Conservation (phyloP, 2,797 vertebrate species). For the Hydrophis major region DNA sequence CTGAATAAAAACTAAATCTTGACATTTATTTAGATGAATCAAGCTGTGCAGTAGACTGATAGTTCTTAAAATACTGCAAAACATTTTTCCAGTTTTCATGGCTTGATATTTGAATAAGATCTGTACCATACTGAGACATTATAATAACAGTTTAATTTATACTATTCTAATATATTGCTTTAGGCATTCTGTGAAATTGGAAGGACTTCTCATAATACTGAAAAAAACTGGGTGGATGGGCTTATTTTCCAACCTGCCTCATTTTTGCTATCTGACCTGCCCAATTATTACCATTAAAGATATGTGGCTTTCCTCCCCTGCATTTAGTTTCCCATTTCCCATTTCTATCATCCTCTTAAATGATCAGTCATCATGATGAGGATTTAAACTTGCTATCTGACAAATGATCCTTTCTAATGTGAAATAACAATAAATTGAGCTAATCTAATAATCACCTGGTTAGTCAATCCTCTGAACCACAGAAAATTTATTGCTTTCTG, state of each 20-base stretch:
- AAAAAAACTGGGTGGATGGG: background rate
- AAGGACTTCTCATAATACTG: background rate
- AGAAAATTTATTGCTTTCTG: background rate
- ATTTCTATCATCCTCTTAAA: background rate
- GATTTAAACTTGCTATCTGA: background rate
- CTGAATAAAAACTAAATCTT: background rate
- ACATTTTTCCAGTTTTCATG: background rate
- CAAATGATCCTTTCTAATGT: background rate
- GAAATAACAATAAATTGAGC: background rate
- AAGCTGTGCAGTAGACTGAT: background rate
- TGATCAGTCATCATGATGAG: background rate
- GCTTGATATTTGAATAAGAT: background rate
- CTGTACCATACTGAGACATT: background rate
- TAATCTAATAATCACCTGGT: background rate
- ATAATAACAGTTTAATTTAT: background rate
- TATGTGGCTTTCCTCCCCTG: background rate
- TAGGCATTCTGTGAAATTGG: background rate
- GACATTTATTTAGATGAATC: background rate
- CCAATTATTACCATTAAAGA: background rate
- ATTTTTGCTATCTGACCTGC: background rate
- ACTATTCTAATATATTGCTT: background rate
- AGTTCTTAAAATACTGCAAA: background rate
- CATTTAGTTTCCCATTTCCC: background rate
- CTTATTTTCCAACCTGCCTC: background rate
- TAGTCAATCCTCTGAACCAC: background rate